phyloP scores from a whole-genome alignment of 1,140 invertebrate genomes.

The Cyrtorhinus lividipennis region DNA sequence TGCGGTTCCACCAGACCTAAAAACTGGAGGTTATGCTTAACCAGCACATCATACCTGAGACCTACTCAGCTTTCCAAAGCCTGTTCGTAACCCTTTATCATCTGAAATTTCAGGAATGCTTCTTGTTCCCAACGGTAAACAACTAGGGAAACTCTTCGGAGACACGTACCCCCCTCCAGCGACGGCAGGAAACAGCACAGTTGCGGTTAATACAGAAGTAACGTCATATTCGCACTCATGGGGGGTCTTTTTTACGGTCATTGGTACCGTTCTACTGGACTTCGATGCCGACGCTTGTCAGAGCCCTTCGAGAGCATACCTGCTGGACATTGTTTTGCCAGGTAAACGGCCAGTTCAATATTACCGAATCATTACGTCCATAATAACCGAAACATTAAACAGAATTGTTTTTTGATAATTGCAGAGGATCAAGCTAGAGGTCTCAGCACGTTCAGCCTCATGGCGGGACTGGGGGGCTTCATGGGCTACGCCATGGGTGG shows the following conservation, averaged over 20 bases:
- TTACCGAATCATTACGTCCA: not conserved
- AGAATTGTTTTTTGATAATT: not conserved
- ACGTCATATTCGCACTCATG: slow-evolving; percentile 34
- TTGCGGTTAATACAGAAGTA: not conserved
- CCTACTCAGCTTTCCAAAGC: too few species aligned
- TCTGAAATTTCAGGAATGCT: slow-evolving; percentile 57
- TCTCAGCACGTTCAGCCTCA: slow-evolving; percentile 86
- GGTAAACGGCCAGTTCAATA: slow-evolving; percentile 39
- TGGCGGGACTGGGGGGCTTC: slow-evolving; percentile 89
- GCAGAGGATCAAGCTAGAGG: slow-evolving; percentile 81
- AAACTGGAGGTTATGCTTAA: too few species aligned
- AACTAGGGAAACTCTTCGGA: slow-evolving; percentile 62
- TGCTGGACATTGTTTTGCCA: slow-evolving; percentile 80
- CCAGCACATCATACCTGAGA: too few species aligned
- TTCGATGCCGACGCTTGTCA: slow-evolving; percentile 94
- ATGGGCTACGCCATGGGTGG: slow-evolving; percentile 86
- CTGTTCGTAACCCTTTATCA: too few species aligned
- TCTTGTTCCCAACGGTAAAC: slow-evolving; percentile 80
- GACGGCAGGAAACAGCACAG: not conserved
- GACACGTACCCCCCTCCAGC: slow-evolving; percentile 37
- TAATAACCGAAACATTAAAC: too few species aligned
- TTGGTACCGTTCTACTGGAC: slow-evolving; percentile 85
- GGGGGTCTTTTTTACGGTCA: slow-evolving; percentile 81
- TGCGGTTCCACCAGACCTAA: too few species aligned
- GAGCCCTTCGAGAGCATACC: slow-evolving; percentile 79